Percentiles rank a stretch among this genome's conserved stretches.
Evolutionary conservation across 2,888 invertebrate genomes (phyloP).

Genomic region (Antitype chi): DNA sequence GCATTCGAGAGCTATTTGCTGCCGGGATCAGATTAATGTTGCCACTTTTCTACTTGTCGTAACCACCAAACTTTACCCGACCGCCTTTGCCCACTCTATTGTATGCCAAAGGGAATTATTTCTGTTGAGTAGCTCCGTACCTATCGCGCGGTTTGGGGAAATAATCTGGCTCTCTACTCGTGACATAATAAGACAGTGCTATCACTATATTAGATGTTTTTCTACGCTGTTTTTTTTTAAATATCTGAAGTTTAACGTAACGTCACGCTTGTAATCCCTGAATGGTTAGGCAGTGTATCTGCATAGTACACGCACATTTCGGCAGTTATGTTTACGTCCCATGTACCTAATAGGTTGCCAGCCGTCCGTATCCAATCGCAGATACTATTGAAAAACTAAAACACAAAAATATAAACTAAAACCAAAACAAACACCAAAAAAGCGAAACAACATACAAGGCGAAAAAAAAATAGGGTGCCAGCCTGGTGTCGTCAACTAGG

Average conservation of each 20-base stretch:
- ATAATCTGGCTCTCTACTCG: not conserved
- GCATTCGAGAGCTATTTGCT: slow-evolving; percentile 88
- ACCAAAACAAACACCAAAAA: too few species aligned
- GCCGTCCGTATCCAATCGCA: too few species aligned
- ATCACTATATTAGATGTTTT: not conserved
- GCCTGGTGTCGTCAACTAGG: not conserved
- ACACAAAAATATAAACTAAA: too few species aligned
- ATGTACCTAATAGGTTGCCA: not conserved
- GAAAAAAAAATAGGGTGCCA: not conserved
- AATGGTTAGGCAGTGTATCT: not conserved
- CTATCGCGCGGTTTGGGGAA: slow-evolving; percentile 32
- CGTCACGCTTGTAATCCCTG: not conserved
- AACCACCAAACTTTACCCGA: slow-evolving; percentile 78
- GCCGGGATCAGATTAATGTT: slow-evolving; percentile 89
- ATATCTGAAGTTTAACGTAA: too few species aligned
- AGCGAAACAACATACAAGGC: too few species aligned
- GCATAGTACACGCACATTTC: too few species aligned
- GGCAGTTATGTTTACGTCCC: not conserved
- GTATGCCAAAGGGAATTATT: slow-evolving; percentile 65
- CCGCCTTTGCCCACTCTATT: slow-evolving; percentile 68
- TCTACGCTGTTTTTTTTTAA: not conserved
- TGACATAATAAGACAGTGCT: not conserved
- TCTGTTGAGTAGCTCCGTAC: slow-evolving; percentile 44
- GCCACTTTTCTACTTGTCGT: slow-evolving; percentile 88
- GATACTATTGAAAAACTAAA: too few species aligned